Evolutionary conservation across 2,113 vertebrate genomes (phyloP), one percentile per base, ranked within the genome.

Genomic region (Chloebia gouldiae): DNA sequence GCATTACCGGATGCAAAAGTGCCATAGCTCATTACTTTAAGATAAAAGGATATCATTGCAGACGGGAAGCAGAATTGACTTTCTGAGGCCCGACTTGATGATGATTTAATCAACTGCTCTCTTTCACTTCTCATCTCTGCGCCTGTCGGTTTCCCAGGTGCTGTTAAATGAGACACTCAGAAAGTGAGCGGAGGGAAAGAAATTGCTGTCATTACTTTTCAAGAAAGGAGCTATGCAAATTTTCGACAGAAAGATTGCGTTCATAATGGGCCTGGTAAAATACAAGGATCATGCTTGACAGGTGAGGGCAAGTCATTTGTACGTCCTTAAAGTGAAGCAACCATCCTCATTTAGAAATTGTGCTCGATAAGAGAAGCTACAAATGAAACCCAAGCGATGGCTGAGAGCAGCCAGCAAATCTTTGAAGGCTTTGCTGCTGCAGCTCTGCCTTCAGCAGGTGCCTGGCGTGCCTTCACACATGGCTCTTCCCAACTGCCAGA

Each of bases 31-130:
- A 99, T 99, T 99, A 99, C 99, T 99, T 99, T 99, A 99, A 99
- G 99, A 99, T 99, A 99, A 99, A 99, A 99, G 99, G 98, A 99
- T 99, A 99, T 99, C 99, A 99, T 98, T 99, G 98, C 98, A 98
- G 99, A 99, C 99, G 98, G 99, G 98, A 97, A 99, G 99, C 99
- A 99, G 99, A 99, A 99, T 99, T 99, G 99, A 99, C 99, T 99
- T 99, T 99, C 98, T 98, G 98, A 98, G 98, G 98, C 98, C 98
- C 97, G 98, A 98, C 99, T 99, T 99, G 99, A 99, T 99, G 99
- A 99, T 99, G 99, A 99, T 99, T 99, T 99, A 99, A 99, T 99
- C 99, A 99, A 99, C 99, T 99, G 98, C 98, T 99, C 99, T 99
- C 99, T 99, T 99, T 99, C 99, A 99, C 99, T 99, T 99, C 99